phyloP scores from a whole-genome alignment of 2,888 invertebrate genomes.

The Oxycera nigricornis region DNA sequence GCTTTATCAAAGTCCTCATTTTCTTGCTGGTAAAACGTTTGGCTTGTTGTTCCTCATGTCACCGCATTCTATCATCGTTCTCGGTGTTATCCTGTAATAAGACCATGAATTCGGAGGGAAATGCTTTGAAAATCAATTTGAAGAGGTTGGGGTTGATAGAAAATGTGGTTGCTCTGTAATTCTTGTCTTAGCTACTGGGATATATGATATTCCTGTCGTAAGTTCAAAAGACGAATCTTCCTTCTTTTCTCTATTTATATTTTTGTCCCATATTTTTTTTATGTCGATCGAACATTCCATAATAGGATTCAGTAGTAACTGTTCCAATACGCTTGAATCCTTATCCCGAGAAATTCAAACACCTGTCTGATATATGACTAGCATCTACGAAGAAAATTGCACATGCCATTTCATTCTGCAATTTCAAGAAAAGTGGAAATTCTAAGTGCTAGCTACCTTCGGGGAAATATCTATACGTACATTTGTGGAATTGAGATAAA shows the following conservation, averaged over 20 bases:
- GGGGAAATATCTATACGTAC: neutral
- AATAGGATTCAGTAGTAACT: neutral
- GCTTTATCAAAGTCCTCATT: neutral
- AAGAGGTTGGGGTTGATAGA: no score
- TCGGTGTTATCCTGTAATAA: neutral
- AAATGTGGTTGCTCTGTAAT: no score
- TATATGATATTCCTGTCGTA: no score
- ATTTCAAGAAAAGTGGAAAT: neutral
- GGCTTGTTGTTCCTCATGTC: slow-evolving; percentile 23
- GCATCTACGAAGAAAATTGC: neutral
- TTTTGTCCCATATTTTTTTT: no score
- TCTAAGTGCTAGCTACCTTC: neutral
- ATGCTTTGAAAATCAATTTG: slow-evolving; percentile 22
- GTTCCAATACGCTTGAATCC: neutral
- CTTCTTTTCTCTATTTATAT: no score
- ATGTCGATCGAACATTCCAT: neutral
- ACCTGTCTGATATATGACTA: neutral
- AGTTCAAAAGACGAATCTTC: no score
- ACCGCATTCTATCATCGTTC: slow-evolving; percentile 19
- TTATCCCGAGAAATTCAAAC: neutral
- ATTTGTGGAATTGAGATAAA: neutral
- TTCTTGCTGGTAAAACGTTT: neutral
- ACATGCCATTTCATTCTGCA: neutral
- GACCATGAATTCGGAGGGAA: slow-evolving; percentile 3
- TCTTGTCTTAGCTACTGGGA: no score